Percentiles rank a stretch among this genome's conserved stretches.
Evolutionary conservation across 2,113 vertebrate genomes (phyloP).

Genomic region (human): GRCh38 chr3:159669501-159670000

Average conservation of each 20-base stretch:
- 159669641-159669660: neutral
- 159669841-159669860: neutral
- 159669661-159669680: neutral
- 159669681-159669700: neutral
- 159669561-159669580: neutral
- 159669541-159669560: neutral
- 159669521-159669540: neutral
- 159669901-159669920: neutral
- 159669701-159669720: neutral
- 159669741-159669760: neutral
- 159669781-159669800: neutral
- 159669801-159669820: neutral
- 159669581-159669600: neutral
- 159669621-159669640: neutral
- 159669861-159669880: neutral
- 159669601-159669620: neutral
- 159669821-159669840: neutral
- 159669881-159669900: neutral
- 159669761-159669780: neutral
- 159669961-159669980: neutral
- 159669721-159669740: neutral
- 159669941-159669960: neutral
- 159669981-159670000: neutral
- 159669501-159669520: neutral
- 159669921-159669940: neutral